Evolutionary conservation across 2,888 invertebrate species (phyloP).

Genomic region (Rhabditoides inermis): DNA sequence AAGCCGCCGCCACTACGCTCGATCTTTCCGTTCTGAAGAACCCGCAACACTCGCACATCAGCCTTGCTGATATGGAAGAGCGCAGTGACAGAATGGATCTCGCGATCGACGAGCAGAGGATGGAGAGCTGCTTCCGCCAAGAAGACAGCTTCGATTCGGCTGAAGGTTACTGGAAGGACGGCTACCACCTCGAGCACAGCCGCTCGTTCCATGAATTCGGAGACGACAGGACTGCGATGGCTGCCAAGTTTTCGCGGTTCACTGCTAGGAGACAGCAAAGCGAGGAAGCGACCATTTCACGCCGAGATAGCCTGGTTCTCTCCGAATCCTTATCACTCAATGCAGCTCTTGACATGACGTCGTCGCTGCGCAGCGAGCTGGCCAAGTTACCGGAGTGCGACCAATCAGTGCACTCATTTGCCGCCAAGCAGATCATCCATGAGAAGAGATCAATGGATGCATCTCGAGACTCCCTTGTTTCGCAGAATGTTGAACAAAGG

Average conservation of each 20-base stretch:
- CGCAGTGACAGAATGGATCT: too few relatives aligned
- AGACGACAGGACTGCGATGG: not conserved
- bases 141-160: constrained; percentile 10
- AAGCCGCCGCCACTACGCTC: constrained; percentile 15
- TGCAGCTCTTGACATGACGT: constrained; percentile 9
- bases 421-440: not conserved
- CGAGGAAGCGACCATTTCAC: not conserved
- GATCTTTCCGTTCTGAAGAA: constrained; percentile 29
- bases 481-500: not conserved
- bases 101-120: too few relatives aligned
- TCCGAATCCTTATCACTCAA: not conserved
- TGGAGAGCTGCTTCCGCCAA: too few relatives aligned
- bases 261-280: not conserved
- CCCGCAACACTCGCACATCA: constrained; percentile 2
- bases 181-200: constrained; percentile 6
- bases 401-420: constrained; percentile 2
- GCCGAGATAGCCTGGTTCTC: not conserved
- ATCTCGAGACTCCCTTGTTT: not conserved
- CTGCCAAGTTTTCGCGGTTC: not conserved
- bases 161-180: constrained; percentile 9
- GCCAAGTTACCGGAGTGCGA: constrained; percentile 19
- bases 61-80: constrained; percentile 18
- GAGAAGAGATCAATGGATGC: constrained; percentile 1
- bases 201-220: not conserved
- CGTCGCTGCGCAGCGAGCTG: constrained; percentile 19